Percentiles rank a stretch among this genome's conserved stretches.
These are phyloP conservation scores for Gastracanthus pulcherrimus DNA, from an alignment of 2,888 invertebrate species.

Conservation along the genomic window DNA sequence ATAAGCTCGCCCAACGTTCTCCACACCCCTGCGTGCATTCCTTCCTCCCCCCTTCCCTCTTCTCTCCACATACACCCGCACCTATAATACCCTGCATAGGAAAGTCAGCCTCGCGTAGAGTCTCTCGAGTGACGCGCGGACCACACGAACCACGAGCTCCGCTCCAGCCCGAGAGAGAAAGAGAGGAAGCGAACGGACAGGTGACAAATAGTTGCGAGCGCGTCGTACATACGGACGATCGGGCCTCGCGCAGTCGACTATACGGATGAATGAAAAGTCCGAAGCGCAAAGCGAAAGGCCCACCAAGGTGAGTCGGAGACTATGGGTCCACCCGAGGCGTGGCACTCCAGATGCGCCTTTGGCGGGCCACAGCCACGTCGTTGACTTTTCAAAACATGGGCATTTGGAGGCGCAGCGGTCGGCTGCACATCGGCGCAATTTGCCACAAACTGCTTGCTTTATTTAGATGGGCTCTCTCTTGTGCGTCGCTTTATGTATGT, in stretches of 20 bases:
- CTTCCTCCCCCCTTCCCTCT: not conserved
- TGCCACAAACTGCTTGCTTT: not conserved
- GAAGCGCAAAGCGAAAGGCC: too few relatives aligned
- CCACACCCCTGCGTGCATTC: not conserved
- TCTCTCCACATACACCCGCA: constrained; percentile 2
- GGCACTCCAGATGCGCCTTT: constrained; percentile 41
- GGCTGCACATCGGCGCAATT: not conserved
- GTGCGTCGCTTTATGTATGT: not conserved
- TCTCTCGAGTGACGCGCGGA: not conserved
- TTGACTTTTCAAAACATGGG: constrained; percentile 14
- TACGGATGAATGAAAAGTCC: not conserved
- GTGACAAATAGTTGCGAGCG: constrained; percentile 41
- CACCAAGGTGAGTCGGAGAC: constrained; percentile 9
- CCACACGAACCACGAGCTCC: not conserved
- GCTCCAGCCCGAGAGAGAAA: not conserved
- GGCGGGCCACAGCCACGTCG: not conserved
- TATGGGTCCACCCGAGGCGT: constrained; percentile 17
- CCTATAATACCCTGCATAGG: not conserved
- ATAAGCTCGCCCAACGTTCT: not conserved
- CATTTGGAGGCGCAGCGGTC: not conserved
- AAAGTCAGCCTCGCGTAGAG: not conserved
- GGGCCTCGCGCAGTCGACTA: too few relatives aligned
- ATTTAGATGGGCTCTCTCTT: not conserved
- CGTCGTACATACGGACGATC: not conserved
- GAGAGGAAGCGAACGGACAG: constrained; percentile 19